A percentile compares a stretch with the other conserved stretches of the same genome.
These are phyloP conservation scores for Nebria salina DNA, from an alignment of 2,888 invertebrate species.

Conservation along the genomic window DNA sequence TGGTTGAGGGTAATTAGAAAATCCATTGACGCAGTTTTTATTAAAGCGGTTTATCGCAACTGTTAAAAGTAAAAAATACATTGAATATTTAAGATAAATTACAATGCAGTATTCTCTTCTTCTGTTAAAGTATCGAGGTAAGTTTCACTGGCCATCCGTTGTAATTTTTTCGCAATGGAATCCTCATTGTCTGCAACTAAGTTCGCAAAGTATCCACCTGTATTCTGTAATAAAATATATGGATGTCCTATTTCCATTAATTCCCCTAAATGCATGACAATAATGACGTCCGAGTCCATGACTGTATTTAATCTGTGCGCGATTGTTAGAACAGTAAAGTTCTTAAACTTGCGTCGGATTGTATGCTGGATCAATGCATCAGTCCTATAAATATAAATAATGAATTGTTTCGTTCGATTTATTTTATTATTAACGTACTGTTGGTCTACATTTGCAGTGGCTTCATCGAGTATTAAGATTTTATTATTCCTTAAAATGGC, in stretches of 20 bases:
- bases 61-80: no score
- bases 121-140: conserved; percentile 37
- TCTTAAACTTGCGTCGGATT: conserved; percentile 76
- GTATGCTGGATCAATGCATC: conserved; percentile 80
- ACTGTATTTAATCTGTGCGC: conserved; percentile 86
- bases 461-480: conserved; percentile 84
- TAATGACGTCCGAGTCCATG: conserved; percentile 83
- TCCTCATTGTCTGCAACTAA: conserved; percentile 57
- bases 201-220: conserved; percentile 53
- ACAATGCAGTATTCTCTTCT: conserved; percentile 38
- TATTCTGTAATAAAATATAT: conserved; percentile 55
- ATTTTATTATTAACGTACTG: conserved; percentile 40
- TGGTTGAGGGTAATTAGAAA: no score
- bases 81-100: background rate
- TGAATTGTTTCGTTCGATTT: background rate
- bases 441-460: conserved; percentile 86
- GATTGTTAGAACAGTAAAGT: conserved; percentile 83
- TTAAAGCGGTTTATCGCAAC: no score
- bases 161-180: conserved; percentile 52
- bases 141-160: conserved; percentile 51
- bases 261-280: conserved; percentile 68
- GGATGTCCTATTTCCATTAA: conserved; percentile 65
- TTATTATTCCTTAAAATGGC: conserved; percentile 79
- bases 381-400: conserved; percentile 65
- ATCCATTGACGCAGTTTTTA: no score